Base-by-base conservation (phyloP, 30 jellyfish, hydroid and myxozoan species). In the Chrysaora quinquecirrha region DNA sequence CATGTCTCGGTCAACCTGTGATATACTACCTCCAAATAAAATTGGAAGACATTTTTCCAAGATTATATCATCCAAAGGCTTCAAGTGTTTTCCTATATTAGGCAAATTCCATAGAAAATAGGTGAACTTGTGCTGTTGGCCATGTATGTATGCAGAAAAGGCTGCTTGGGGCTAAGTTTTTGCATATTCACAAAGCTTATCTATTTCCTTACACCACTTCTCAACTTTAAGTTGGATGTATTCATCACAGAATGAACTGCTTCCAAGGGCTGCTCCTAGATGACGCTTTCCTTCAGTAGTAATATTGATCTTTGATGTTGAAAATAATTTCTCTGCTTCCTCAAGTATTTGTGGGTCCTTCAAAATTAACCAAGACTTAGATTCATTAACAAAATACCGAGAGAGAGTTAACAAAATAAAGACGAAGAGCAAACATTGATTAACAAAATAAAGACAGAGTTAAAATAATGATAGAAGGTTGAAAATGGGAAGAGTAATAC, bases 221-320 rank as follows among this genome's bases (percentile, higher is more conserved):
- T 28, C 19, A 4, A 77, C 89, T 25, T 19, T 1, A 43, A 25
- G 83, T 23, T 10, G 18, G 33, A 72, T 68, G 27, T 60, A 76
- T 32, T 32, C 0, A 0, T 25, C 68, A 1, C 72, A 1, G 52
- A 60, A 78, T 3, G 19, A 9, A 0, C n/a, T 4, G 19, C 6
- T 18, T 10, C 89, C 70, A 2, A 9, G 2, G 20, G 69, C 82
- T 58, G 83, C 82, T 63, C 89, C 82, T 18, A 71, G 69, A 18
- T 71, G 83, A 0, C 67, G 1, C 35, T 71, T 24, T 1, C 69
- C 69, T 22, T 71, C 69, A 3, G 67, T 71, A 18, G 83, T 31
- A 10, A 65, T 65, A 4, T 64, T 22, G 2, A 64, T 16, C 4
- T 64, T 48, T 19, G 21, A 20, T 18, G 21, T 64, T 30, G 30